Conservation (phyloP, 2,888 invertebrate genomes). For the Sacculina carcini region DNA sequence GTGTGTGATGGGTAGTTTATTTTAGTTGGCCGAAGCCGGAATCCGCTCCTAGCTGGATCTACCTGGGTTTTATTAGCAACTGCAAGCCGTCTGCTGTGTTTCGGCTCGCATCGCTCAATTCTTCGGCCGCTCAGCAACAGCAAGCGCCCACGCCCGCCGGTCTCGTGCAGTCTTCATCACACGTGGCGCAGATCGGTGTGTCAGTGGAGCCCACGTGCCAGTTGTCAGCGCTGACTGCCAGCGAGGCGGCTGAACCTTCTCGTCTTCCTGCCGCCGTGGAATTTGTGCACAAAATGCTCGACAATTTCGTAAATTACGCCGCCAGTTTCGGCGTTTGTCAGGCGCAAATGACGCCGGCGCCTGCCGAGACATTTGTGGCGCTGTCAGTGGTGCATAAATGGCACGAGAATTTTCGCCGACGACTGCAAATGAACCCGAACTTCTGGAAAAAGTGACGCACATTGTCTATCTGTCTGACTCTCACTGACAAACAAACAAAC, state of each 20-base stretch:
- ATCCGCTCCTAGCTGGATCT: constrained; percentile 77
- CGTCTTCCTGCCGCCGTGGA: constrained; percentile 23
- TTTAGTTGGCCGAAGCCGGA: constrained; percentile 79
- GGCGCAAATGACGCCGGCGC: constrained; percentile 47
- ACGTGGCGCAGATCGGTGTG: constrained; percentile 80
- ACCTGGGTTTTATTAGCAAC: constrained; percentile 75
- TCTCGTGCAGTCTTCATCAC: constrained; percentile 38
- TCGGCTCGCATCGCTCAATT: constrained; percentile 65
- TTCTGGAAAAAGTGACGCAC: constrained; percentile 46
- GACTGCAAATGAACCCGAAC: constrained; percentile 66
- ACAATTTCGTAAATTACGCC: constrained; percentile 71
- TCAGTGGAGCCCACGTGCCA: constrained; percentile 46
- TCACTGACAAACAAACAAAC: no score
- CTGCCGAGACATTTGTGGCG: constrained; percentile 59
- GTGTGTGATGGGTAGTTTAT: no score
- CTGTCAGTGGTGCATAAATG: constrained; percentile 64
- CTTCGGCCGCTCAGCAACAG: constrained; percentile 17
- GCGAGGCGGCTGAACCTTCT: constrained; percentile 19
- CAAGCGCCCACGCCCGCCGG: background rate
- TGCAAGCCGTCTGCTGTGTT: constrained; percentile 89
- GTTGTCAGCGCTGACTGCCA: constrained; percentile 26
- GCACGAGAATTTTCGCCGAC: constrained; percentile 74
- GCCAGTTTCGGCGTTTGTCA: constrained; percentile 65
- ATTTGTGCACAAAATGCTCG: constrained; percentile 60
- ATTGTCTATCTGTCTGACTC: no score